Evolutionary conservation across 2,113 vertebrate genomes (phyloP), one percentile per base, ranked within the genome.

Genomic region (Nesoenas mayeri): DNA sequence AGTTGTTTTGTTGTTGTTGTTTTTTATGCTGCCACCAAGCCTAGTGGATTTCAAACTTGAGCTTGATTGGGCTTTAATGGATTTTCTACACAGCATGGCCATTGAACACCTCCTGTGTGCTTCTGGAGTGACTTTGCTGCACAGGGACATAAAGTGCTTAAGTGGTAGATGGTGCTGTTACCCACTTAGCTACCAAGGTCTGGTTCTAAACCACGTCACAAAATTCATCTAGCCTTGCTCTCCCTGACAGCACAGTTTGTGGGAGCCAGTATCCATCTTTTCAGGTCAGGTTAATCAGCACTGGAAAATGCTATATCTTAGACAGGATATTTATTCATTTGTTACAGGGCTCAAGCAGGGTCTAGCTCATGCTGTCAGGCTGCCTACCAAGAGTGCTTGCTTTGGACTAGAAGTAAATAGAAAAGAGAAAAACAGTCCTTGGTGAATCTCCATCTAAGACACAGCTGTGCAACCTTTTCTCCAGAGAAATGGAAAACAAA

Each of bases 21-120:
- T 91, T 88, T 66, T 88, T 15, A 42, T 42, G 62, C 69, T 74
- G 62, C 64, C 72, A 89, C 87, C 50, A 87, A 80, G 62, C n/a
- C 90, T 48, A 47, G 44, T 47, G 31, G 72, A 87, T 93, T 80
- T 91, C 56, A 82, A 28, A 69, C 62, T 85, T 67, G 72, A 79
- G 44, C 75, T 95, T 94, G 77, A 89, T 84, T 93, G 72, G 75
- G 36, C 85, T 57, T 85, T 93, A 91, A 91, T 69, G 40, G 74
- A 72, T 88, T 97, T 96, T 85, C 85, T 95, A 54, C 91, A 88
- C 83, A 92, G 87, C 92, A 65, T 87, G 91, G 89, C 80, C 89
- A 75, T 8, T 29, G 89, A 89, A 73, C 77, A 74, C 65, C 74
- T 83, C 85, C 73, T 10, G 25, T 2, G 40, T 48, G 16, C 65